A percentile compares a stretch with the other conserved stretches of the same genome.
phyloP scores from a whole-genome alignment of 1,140 invertebrate species.

The Chlorops oryzae region DNA sequence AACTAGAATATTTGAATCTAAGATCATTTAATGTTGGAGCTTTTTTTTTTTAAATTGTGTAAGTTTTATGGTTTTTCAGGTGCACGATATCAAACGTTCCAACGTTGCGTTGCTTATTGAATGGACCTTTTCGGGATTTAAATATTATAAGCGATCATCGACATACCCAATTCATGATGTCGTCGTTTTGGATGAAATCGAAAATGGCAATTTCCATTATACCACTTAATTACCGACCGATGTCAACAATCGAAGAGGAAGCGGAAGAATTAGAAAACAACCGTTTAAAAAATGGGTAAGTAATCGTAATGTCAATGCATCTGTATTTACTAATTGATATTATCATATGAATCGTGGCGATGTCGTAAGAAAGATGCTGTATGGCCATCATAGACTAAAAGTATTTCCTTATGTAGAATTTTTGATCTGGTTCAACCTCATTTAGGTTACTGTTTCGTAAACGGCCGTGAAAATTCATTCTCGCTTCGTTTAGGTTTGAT shows the following conservation, averaged over 20 bases:
- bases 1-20: not conserved
- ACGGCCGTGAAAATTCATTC: no score
- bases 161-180: conserved; percentile 38
- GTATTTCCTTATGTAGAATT: no score
- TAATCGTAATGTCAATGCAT: no score
- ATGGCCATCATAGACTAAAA: no score
- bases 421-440: no score
- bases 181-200: conserved; percentile 41
- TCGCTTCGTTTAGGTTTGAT: no score
- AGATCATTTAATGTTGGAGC: not conserved
- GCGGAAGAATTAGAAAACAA: not conserved
- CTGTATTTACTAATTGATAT: no score
- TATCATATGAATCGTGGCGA: not conserved
- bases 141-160: conserved; percentile 36
- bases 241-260: conserved; percentile 13
- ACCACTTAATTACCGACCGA: conserved; percentile 38
- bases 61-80: conserved; percentile 20
- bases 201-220: conserved; percentile 24
- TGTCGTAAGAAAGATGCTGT: no score
- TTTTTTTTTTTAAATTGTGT: not conserved
- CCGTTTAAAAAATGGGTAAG: conserved; percentile 1
- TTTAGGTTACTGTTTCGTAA: no score
- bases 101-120: conserved; percentile 34
- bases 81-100: conserved; percentile 34
- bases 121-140: conserved; percentile 38